Conservation (phyloP, 2,113 vertebrate species). For the Proterorhinus semilunaris region DNA sequence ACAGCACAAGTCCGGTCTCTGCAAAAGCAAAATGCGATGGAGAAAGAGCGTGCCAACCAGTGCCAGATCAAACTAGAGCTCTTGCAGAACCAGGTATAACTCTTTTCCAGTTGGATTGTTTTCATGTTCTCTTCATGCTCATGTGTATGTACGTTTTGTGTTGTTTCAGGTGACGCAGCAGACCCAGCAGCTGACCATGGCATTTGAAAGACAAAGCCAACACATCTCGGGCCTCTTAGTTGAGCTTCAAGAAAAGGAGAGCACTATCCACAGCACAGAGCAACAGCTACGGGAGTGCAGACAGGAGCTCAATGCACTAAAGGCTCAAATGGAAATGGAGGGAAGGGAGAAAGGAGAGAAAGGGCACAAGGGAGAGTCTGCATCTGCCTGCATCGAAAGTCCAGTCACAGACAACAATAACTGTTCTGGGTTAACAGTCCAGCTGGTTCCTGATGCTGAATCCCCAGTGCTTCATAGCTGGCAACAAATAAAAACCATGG, state of each 20-base stretch:
- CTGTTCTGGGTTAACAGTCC: not conserved
- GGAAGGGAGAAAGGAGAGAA: not conserved
- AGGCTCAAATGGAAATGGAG: constrained; percentile 18
- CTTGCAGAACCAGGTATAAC: constrained; percentile 72
- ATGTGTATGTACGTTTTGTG: not conserved
- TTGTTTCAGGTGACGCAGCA: constrained; percentile 69
- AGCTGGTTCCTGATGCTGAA: constrained; percentile 3
- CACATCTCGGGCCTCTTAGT: constrained; percentile 74
- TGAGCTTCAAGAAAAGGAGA: constrained; percentile 76
- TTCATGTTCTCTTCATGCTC: not conserved
- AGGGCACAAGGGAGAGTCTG: not conserved
- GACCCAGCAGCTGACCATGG: constrained; percentile 75
- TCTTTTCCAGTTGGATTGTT: not conserved
- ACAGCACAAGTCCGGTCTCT: constrained; percentile 62
- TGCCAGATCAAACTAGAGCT: constrained; percentile 71
- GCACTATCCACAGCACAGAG: constrained; percentile 56
- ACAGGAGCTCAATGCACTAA: constrained; percentile 49
- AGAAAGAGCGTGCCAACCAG: constrained; percentile 58
- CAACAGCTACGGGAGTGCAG: constrained; percentile 62
- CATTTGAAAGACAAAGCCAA: constrained; percentile 79
- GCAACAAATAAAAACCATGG: not conserved
- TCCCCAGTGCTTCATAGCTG: not conserved
- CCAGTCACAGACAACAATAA: not conserved
- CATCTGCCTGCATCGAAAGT: not conserved
- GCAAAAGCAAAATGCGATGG: constrained; percentile 52